Conservation (phyloP, 2,888 invertebrate genomes). For the Watsonalla binaria region DNA sequence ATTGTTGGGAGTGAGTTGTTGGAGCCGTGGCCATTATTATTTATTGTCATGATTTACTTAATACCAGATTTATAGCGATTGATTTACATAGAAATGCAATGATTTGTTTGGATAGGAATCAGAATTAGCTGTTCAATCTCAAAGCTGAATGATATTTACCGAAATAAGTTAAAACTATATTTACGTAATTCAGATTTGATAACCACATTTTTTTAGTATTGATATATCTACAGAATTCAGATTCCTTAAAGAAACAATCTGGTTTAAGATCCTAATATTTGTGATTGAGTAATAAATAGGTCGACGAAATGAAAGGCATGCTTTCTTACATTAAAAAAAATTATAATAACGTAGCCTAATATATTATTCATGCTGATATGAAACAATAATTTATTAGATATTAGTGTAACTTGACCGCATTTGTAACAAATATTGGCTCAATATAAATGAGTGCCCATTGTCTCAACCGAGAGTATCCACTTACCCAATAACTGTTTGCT, state of each 20-base stretch:
- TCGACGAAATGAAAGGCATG: too few species aligned
- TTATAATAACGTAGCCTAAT: background rate
- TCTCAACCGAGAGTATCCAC: constrained; percentile 53
- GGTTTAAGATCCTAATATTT: too few species aligned
- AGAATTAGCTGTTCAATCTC: too few species aligned
- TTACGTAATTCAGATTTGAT: too few species aligned
- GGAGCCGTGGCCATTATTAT: background rate
- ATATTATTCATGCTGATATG: background rate
- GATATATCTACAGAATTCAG: too few species aligned
- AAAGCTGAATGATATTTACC: too few species aligned
- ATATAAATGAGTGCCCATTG: constrained; percentile 52
- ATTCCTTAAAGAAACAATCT: too few species aligned
- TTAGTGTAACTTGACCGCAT: constrained; percentile 22
- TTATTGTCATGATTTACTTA: background rate
- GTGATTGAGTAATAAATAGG: too few species aligned
- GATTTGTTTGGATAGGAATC: background rate
- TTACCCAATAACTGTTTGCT: constrained; percentile 48
- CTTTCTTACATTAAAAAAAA: too few species aligned
- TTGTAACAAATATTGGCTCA: constrained; percentile 37
- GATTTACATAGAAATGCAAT: background rate
- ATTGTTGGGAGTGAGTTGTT: background rate
- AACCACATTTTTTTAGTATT: too few species aligned
- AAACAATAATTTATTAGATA: background rate
- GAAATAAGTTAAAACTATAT: too few species aligned
- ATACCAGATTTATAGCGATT: background rate